Evolutionary conservation across 2,797 vertebrate genomes (phyloP).

Genomic region (Neosilurus mollespiculum): DNA sequence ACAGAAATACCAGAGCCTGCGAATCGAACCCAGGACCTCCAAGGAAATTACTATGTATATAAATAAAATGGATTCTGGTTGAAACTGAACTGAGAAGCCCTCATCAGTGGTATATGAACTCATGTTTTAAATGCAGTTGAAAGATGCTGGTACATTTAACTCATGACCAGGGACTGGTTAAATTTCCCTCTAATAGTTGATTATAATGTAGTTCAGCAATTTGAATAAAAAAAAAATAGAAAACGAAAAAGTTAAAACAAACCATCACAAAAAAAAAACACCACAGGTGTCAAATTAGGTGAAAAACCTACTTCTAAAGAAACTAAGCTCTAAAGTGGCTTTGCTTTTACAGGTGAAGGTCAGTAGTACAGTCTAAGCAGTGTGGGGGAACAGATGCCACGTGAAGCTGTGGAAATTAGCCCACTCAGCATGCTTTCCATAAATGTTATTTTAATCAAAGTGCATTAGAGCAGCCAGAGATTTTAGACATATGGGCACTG

Average conservation of each 20-base stretch:
- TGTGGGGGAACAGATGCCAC: constrained; percentile 72
- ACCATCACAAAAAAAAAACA: neutral
- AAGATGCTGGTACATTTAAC: neutral
- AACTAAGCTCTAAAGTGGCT: constrained; percentile 18
- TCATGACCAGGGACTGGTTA: neutral
- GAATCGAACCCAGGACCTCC: too few relatives aligned
- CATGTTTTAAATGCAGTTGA: neutral
- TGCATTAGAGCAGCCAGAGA: constrained; percentile 75
- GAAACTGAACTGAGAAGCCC: neutral
- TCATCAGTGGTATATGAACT: neutral
- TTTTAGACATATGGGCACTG: constrained; percentile 77
- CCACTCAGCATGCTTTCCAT: constrained; percentile 68
- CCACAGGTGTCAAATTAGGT: constrained; percentile 20
- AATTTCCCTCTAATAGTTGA: neutral
- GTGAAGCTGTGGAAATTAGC: constrained; percentile 74
- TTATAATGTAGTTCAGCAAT: neutral
- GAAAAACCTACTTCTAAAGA: neutral
- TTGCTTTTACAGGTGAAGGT: constrained; percentile 65
- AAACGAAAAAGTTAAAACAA: neutral
- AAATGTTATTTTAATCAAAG: constrained; percentile 79
- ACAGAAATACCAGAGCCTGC: too few relatives aligned
- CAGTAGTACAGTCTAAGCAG: constrained; percentile 50
- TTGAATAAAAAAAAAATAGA: neutral
- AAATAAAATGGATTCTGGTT: neutral
- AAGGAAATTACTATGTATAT: too few relatives aligned